Percentiles rank a stretch among this genome's conserved stretches.
These are phyloP conservation scores for Eospalax fontanierii DNA, from an alignment of 2,797 vertebrate genomes.

Conservation along the genomic window DNA sequence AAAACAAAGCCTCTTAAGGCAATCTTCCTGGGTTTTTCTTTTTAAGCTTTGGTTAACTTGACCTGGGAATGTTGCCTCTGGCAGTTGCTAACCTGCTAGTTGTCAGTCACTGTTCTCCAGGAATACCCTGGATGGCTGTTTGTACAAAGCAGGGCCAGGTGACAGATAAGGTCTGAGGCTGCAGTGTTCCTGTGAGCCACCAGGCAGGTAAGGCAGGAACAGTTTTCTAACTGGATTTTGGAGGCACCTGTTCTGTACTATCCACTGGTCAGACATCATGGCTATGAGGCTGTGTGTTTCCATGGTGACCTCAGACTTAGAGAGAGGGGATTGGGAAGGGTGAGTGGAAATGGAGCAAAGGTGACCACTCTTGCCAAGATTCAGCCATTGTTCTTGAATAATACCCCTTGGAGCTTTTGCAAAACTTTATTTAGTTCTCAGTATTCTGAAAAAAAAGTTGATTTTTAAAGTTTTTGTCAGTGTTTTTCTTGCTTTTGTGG, in stretches of 20 bases:
- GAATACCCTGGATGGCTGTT: not conserved
- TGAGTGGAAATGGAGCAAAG: not conserved
- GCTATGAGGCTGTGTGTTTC: not conserved
- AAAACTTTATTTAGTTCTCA: constrained; percentile 42
- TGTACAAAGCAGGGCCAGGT: not conserved
- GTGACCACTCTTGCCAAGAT: not conserved
- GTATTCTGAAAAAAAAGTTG: constrained; percentile 31
- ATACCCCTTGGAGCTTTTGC: not conserved
- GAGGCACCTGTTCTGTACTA: not conserved
- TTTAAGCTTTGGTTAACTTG: not conserved
- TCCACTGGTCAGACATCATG: not conserved
- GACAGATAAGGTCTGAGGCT: not conserved
- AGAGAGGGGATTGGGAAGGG: not conserved
- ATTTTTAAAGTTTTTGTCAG: constrained; percentile 24
- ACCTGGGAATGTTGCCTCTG: not conserved
- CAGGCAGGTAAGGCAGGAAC: not conserved
- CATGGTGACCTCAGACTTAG: not conserved
- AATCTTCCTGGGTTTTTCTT: not conserved
- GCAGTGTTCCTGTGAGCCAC: not conserved
- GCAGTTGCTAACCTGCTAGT: not conserved
- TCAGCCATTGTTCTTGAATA: not conserved
- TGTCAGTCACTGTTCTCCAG: not conserved
- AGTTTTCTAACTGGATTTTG: not conserved
- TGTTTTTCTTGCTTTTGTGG: not conserved
- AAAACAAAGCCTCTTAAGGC: not conserved